Evolutionary conservation across 1,140 invertebrate species (phyloP).

Genomic region (Formica selysi): DNA sequence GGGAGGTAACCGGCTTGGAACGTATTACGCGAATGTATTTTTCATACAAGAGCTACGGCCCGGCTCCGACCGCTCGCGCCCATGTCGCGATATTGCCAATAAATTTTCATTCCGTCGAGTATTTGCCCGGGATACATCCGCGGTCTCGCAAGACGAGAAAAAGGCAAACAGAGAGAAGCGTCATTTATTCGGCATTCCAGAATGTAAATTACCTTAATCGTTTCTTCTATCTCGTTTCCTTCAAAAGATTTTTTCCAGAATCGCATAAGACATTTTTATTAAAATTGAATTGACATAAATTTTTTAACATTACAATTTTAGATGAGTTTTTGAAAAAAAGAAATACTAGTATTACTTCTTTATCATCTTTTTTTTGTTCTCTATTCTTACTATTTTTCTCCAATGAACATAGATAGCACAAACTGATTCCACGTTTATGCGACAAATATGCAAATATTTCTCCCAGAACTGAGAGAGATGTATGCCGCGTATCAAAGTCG

Average conservation of each 20-base stretch:
- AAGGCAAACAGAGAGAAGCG: conserved; percentile 28
- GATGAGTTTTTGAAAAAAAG: neutral
- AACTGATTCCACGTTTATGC: conserved; percentile 12
- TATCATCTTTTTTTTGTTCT: neutral
- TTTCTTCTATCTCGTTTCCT: neutral
- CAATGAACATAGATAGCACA: neutral
- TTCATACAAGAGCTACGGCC: conserved; percentile 43
- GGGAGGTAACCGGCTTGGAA: conserved; percentile 26
- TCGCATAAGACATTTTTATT: neutral
- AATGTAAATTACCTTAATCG: conserved; percentile 34
- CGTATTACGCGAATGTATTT: conserved; percentile 58
- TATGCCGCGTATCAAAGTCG: neutral
- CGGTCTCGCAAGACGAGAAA: conserved; percentile 14
- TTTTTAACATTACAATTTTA: neutral
- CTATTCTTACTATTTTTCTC: neutral
- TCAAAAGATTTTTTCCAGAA: neutral
- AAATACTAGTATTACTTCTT: neutral
- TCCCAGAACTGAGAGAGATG: neutral
- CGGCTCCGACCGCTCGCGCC: neutral
- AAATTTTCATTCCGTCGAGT: conserved; percentile 67
- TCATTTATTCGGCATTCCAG: conserved; percentile 27
- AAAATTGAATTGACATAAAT: neutral
- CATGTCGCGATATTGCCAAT: conserved; percentile 66
- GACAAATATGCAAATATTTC: conserved; percentile 36
- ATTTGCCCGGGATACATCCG: conserved; percentile 59